Conservation (phyloP, 2,113 vertebrate genomes). For the Peromyscus polionotus region DNA sequence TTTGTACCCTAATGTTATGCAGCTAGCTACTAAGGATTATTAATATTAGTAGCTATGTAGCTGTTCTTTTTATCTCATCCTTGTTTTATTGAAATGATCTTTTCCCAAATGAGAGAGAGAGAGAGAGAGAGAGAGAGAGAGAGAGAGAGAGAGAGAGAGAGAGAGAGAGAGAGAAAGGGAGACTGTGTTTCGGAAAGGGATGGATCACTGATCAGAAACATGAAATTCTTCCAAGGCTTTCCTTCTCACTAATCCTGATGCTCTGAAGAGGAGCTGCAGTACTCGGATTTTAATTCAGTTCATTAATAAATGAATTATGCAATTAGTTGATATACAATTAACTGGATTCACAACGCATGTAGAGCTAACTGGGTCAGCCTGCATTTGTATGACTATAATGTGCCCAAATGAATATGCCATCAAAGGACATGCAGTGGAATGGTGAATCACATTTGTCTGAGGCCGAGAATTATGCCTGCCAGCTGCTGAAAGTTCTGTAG, state of each 20-base stretch:
- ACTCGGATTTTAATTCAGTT: slow-evolving; percentile 75
- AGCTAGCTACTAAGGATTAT: slow-evolving; percentile 31
- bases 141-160: neutral
- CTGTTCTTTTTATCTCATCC: neutral
- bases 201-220: slow-evolving; percentile 38
- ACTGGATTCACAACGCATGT: slow-evolving; percentile 75
- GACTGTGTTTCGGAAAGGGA: neutral
- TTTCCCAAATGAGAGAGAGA: slow-evolving; percentile 25
- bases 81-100: slow-evolving; percentile 23
- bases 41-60: slow-evolving; percentile 21
- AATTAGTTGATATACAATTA: slow-evolving; percentile 81
- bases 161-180: neutral
- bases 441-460: slow-evolving; percentile 56
- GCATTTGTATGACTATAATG: slow-evolving; percentile 66
- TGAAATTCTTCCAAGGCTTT: slow-evolving; percentile 51
- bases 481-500: slow-evolving; percentile 58
- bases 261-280: slow-evolving; percentile 54
- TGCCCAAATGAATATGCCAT: slow-evolving; percentile 66
- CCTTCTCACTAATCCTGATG: slow-evolving; percentile 54
- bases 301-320: slow-evolving; percentile 82
- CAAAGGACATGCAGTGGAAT: slow-evolving; percentile 66
- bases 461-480: slow-evolving; percentile 40
- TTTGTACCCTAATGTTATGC: neutral
- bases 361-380: slow-evolving; percentile 80
- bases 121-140: neutral